phyloP scores from a whole-genome alignment of 2,888 invertebrate species.

The Sinopyrophorus schimmeli region DNA sequence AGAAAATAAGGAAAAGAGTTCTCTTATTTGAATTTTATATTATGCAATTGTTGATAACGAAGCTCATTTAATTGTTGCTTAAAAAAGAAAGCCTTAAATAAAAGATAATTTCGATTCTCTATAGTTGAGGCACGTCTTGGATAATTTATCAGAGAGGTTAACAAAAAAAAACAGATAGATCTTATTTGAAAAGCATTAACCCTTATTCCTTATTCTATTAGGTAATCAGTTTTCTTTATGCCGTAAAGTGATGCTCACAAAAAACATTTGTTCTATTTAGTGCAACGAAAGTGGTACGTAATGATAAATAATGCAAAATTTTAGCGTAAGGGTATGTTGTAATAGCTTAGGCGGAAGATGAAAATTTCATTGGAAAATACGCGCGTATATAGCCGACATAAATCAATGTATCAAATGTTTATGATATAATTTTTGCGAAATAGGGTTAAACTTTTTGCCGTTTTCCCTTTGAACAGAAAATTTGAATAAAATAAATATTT shows the following conservation, averaged over 20 bases:
- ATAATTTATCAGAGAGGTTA: too few species aligned
- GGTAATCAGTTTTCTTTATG: too few species aligned
- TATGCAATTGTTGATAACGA: too few species aligned
- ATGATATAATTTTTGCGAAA: slow-evolving; percentile 3
- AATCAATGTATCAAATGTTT: slow-evolving; percentile 11
- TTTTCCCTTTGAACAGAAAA: too few species aligned
- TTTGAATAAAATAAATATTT: too few species aligned
- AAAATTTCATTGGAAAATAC: slow-evolving; percentile 12
- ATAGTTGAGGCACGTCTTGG: too few species aligned
- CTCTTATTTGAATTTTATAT: slow-evolving; percentile 6
- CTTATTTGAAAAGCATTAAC: too few species aligned
- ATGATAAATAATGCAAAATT: slow-evolving; percentile 14
- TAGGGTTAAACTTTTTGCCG: slow-evolving; percentile 1
- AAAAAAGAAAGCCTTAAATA: too few species aligned
- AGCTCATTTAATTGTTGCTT: too few species aligned
- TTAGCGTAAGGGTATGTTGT: slow-evolving; percentile 6
- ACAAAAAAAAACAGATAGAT: too few species aligned
- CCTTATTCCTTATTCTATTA: too few species aligned
- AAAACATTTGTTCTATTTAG: slow-evolving; percentile 7
- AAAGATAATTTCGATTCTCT: too few species aligned
- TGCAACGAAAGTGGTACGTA: slow-evolving; percentile 10
- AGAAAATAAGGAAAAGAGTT: slow-evolving; percentile 3
- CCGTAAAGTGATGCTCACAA: background rate
- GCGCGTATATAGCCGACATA: background rate
- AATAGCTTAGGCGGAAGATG: slow-evolving; percentile 9